phyloP scores from a whole-genome alignment of 2,797 vertebrate species.

The Trachops cirrhosus region DNA sequence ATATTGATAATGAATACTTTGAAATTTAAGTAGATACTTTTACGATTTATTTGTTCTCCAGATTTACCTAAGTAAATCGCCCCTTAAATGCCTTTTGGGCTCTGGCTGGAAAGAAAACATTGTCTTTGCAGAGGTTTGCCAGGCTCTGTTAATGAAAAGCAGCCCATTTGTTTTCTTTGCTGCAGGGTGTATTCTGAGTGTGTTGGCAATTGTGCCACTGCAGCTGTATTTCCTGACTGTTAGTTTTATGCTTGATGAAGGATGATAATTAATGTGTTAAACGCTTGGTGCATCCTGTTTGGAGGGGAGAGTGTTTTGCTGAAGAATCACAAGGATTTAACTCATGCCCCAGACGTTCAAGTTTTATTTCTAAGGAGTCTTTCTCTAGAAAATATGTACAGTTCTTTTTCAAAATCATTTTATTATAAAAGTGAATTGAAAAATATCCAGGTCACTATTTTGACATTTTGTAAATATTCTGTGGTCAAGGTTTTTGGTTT shows the following conservation, averaged over 20 bases:
- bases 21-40: slow-evolving; percentile 57
- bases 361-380: slow-evolving; percentile 30
- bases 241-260: slow-evolving; percentile 80
- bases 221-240: slow-evolving; percentile 82
- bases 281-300: slow-evolving; percentile 60
- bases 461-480: background rate
- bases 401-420: slow-evolving; percentile 21
- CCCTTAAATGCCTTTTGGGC: slow-evolving; percentile 66
- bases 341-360: slow-evolving; percentile 33
- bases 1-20: slow-evolving; percentile 63
- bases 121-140: slow-evolving; percentile 78
- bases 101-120: slow-evolving; percentile 79
- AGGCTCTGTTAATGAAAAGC: slow-evolving; percentile 80
- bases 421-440: slow-evolving; percentile 23
- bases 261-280: slow-evolving; percentile 81
- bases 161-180: slow-evolving; percentile 80
- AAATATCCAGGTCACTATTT: background rate
- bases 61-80: slow-evolving; percentile 72
- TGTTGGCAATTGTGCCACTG: slow-evolving; percentile 77
- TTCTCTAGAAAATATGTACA: slow-evolving; percentile 23
- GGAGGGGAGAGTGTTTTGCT: slow-evolving; percentile 49
- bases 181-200: slow-evolving; percentile 76
- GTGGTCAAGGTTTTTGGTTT: background rate
- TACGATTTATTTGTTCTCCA: slow-evolving; percentile 64
- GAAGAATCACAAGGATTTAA: slow-evolving; percentile 41